Evolutionary conservation across 1,140 invertebrate species (phyloP), one percentile per base, ranked within the genome.

Genomic region (Bombus sylvicola): DNA sequence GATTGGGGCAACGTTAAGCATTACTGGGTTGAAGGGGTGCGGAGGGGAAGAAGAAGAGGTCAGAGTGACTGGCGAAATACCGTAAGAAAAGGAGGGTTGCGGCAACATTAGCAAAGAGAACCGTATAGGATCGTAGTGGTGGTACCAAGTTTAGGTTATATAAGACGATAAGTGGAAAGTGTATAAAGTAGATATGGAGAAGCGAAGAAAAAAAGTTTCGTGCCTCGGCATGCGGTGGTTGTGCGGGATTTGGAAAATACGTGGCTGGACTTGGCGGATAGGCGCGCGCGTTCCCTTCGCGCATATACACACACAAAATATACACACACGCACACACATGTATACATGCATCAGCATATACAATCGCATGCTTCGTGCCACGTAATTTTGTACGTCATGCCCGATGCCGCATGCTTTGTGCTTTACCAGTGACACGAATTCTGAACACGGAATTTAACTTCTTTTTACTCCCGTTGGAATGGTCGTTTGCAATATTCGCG

Each of bases 141-240:
- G 64, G 64, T 34, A 76, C 53, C 85, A 82, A 89, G 79, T 90
- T 87, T 76, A 75, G 74, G 64, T 39, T 41, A 34, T 90, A 85
- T 87, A 90, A 87, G 88, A 87, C 88, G 85, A 90, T 87, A 89
- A 88, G 89, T 90, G 86, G 86, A 90, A 41, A 87, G 81, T 90
- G 69, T 90, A 85, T 82, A 69, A 87, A 90, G 79, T 90, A 90
- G 82, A 89, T 86, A 90, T 90, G 89, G 88, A 90, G 81, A 89
- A 90, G 89, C 89, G 80, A 85, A 85, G 86, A 81, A 87, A 79
- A 85, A 84, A 83, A 57, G 86, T 89, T 82, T 85, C 80, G 91
- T 92, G 91, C 90, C 82, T 47, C 6, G 75, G 79, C 91, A 91
- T 93, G 92, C 91, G 59, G 73, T 72, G 87, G 87, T 83, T 81